Conservation (phyloP, 2,797 vertebrate species). For the Sebastiscus tertius region DNA sequence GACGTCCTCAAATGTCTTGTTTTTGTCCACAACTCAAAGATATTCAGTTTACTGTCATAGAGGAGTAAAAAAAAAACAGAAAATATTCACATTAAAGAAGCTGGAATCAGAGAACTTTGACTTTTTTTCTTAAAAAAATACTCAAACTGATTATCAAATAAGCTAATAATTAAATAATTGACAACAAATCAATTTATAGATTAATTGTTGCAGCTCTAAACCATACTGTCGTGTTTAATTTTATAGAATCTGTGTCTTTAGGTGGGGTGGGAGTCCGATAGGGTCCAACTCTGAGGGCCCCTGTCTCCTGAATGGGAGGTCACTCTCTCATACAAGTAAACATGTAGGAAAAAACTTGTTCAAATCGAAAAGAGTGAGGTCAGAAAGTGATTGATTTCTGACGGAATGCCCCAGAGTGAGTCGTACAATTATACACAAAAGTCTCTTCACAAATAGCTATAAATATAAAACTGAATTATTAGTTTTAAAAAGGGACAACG, state of each 20-base stretch:
- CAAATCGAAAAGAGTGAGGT: background rate
- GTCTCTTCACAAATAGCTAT: background rate
- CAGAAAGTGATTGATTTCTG: background rate
- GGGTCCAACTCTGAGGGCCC: too few species aligned
- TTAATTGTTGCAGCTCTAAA: too few species aligned
- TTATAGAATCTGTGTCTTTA: background rate
- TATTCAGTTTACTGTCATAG: too few species aligned
- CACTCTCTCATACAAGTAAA: background rate
- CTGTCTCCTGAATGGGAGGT: background rate
- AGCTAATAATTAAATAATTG: too few species aligned
- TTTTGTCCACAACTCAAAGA: too few species aligned
- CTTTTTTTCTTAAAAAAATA: too few species aligned
- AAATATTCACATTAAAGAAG: too few species aligned
- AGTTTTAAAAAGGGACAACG: background rate
- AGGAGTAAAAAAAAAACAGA: too few species aligned
- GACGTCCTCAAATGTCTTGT: too few species aligned
- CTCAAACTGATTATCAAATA: too few species aligned
- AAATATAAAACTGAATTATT: background rate
- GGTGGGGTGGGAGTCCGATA: background rate
- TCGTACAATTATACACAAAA: background rate
- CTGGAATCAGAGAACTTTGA: too few species aligned
- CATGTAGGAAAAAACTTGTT: background rate
- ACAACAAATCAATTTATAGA: too few species aligned
- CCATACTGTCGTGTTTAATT: background rate
- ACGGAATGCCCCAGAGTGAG: background rate